Conservation (phyloP, 2,888 invertebrate species). For the Himalopsyche tibetana region DNA sequence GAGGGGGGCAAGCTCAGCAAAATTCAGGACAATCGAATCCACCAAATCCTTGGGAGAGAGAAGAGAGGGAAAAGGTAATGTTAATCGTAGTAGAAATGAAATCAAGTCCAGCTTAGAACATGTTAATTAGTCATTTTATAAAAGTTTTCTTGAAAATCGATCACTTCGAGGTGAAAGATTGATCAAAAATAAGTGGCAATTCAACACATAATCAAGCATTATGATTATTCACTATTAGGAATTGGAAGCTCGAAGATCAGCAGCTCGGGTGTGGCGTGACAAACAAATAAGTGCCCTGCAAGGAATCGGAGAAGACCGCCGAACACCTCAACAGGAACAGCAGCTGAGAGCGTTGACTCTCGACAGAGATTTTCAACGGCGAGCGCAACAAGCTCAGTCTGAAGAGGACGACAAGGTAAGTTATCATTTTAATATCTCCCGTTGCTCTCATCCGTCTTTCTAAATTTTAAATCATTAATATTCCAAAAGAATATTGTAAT, state of each 20-base stretch:
- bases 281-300: slow-evolving; percentile 90
- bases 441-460: neutral
- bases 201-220: neutral
- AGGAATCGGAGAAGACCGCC: slow-evolving; percentile 77
- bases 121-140: too few relatives aligned
- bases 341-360: slow-evolving; percentile 91
- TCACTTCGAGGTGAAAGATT: too few relatives aligned
- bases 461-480: neutral
- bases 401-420: slow-evolving; percentile 81
- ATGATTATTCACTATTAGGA: slow-evolving; percentile 71
- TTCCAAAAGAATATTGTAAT: too few relatives aligned
- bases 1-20: slow-evolving; percentile 72
- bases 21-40: slow-evolving; percentile 70
- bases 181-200: neutral
- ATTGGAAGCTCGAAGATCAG: slow-evolving; percentile 83
- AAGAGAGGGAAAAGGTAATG: slow-evolving; percentile 87
- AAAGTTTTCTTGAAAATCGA: too few relatives aligned
- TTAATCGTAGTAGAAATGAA: neutral
- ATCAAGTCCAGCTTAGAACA: too few relatives aligned
- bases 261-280: slow-evolving; percentile 88
- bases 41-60: slow-evolving; percentile 94
- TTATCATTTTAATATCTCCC: slow-evolving; percentile 61
- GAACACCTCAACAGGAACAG: slow-evolving; percentile 90
- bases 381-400: slow-evolving; percentile 87
- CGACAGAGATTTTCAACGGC: slow-evolving; percentile 95